A percentile compares a stretch with the other conserved stretches of the same genome.
phyloP scores from a whole-genome alignment of 2,797 vertebrate genomes.

The Columba guinea region DNA sequence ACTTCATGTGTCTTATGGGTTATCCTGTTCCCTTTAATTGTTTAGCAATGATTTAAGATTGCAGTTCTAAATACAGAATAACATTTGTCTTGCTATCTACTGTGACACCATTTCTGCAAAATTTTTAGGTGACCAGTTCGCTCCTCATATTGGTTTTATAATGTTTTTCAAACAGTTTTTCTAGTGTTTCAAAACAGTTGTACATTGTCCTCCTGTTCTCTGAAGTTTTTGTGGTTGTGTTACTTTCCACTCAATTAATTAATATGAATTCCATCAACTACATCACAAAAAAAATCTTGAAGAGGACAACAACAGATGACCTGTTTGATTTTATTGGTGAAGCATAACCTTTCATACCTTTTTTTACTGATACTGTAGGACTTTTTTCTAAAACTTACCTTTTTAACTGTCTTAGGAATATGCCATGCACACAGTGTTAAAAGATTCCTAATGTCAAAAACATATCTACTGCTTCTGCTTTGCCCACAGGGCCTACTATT shows the following conservation, averaged over 20 bases:
- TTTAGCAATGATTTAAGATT: background rate
- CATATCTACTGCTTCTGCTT: background rate
- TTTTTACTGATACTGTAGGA: fast-evolving
- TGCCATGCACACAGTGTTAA: background rate
- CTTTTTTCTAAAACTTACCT: background rate
- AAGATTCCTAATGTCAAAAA: background rate
- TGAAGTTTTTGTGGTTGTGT: background rate
- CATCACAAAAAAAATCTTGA: background rate
- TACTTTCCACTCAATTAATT: background rate
- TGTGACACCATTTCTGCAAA: background rate
- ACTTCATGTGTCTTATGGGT: background rate
- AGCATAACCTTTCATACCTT: background rate
- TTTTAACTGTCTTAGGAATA: background rate
- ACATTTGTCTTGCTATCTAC: background rate
- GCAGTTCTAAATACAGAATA: background rate
- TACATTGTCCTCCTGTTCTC: background rate
- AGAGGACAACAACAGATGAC: background rate
- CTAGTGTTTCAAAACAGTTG: background rate
- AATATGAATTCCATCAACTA: background rate
- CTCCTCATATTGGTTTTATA: background rate
- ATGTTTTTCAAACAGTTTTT: background rate
- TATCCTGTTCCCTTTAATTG: background rate
- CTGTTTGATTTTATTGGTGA: background rate
- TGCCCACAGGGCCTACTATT: background rate
- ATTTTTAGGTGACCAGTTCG: background rate